Evolutionary conservation across 2,797 vertebrate genomes (phyloP).

Genomic region (Numenius phaeopus): DNA sequence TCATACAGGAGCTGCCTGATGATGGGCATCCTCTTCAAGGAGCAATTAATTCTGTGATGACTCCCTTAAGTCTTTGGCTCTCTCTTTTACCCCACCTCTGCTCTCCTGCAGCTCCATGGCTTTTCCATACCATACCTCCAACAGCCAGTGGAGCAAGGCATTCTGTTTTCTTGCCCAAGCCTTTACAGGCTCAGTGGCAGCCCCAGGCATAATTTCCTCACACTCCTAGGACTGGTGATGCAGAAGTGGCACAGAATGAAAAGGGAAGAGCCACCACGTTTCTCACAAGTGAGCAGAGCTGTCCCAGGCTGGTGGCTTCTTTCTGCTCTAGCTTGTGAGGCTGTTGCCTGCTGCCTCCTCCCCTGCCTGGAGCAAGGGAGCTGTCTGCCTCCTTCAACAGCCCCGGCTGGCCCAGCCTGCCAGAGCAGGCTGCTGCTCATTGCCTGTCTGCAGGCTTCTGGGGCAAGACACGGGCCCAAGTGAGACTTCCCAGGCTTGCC

Average conservation of each 20-base stretch:
- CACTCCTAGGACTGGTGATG: rapidly evolving
- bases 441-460: not conserved
- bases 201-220: not conserved
- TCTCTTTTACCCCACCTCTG: not conserved
- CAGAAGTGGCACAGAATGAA: not conserved
- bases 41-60: not conserved
- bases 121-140: not conserved
- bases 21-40: not conserved
- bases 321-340: not conserved
- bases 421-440: not conserved
- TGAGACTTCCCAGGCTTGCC: not conserved
- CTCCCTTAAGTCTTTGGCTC: not conserved
- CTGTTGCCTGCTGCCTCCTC: not conserved
- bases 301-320: not conserved
- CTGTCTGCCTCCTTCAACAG: not conserved
- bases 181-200: not conserved
- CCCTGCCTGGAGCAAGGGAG: not conserved
- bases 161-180: not conserved
- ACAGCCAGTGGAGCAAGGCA: not conserved
- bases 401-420: not conserved
- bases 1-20: not conserved
- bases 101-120: not conserved
- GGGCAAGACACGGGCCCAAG: rapidly evolving
- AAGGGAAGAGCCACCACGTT: not conserved
- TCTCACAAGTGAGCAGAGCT: not conserved